phyloP scores from a whole-genome alignment of 1,140 invertebrate species.

The Notospermus geniculatus region DNA sequence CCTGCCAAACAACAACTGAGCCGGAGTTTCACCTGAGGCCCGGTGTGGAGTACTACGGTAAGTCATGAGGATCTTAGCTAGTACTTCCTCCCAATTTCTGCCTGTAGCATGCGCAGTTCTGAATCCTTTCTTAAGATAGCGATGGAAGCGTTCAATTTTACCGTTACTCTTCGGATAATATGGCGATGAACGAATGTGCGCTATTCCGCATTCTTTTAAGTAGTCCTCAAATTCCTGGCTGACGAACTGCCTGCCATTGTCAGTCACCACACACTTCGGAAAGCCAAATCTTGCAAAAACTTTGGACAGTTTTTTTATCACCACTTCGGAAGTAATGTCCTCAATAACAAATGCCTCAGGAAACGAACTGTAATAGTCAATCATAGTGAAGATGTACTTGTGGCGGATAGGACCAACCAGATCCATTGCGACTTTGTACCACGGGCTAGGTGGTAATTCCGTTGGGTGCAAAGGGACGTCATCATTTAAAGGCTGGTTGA shows the following conservation, averaged over 20 bases:
- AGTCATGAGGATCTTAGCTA: not conserved
- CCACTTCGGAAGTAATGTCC: not conserved
- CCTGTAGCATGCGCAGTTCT: not conserved
- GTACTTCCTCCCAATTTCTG: not conserved
- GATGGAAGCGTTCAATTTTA: conserved; percentile 21
- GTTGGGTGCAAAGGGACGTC: not conserved
- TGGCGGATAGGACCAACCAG: not conserved
- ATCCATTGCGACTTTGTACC: not conserved
- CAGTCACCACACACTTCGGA: conserved; percentile 25
- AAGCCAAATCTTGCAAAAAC: conserved; percentile 29
- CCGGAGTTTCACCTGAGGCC: not conserved
- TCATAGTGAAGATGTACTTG: not conserved
- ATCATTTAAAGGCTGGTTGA: not conserved
- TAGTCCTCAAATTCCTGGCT: conserved; percentile 23
- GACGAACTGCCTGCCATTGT: conserved; percentile 28
- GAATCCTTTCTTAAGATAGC: not conserved
- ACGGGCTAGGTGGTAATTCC: not conserved
- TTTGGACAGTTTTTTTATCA: not conserved
- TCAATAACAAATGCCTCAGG: not conserved
- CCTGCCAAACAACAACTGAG: not conserved
- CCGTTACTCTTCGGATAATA: conserved; percentile 26
- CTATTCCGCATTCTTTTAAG: conserved; percentile 21
- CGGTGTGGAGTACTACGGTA: not conserved
- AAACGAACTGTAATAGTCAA: not conserved
- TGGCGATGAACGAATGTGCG: conserved; percentile 21